Conservation (phyloP, 2,113 vertebrate species). For the Bos indicus region DNA sequence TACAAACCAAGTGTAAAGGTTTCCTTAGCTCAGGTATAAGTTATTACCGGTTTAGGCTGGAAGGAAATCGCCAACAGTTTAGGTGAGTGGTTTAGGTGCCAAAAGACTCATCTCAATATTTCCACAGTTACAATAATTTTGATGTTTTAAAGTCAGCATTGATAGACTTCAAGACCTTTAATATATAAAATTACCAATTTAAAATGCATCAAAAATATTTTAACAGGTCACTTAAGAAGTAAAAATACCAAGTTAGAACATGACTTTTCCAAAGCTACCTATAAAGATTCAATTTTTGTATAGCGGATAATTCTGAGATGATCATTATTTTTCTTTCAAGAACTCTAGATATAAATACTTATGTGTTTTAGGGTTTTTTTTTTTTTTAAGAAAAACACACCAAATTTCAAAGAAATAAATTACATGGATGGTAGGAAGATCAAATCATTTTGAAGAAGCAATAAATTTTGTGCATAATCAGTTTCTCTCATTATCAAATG, state of each 20-base stretch:
- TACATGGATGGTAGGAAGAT: not conserved
- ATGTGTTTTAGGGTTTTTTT: not conserved
- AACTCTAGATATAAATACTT: not conserved
- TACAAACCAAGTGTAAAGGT: not conserved
- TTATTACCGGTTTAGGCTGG: not conserved
- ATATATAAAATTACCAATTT: not conserved
- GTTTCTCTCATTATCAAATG: not conserved
- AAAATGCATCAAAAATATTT: not conserved
- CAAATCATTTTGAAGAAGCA: not conserved
- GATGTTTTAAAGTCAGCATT: not conserved
- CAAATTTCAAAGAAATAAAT: conserved; percentile 11
- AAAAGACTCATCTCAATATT: not conserved
- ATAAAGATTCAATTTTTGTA: not conserved
- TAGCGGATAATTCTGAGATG: not conserved
- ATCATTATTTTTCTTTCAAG: not conserved
- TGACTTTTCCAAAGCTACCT: not conserved
- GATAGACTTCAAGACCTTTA: not conserved
- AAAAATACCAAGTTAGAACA: not conserved
- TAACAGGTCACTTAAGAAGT: not conserved
- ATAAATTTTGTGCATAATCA: not conserved
- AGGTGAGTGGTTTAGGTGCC: not conserved
- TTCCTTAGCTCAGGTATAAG: not conserved
- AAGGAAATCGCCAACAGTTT: not conserved
- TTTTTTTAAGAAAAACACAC: not conserved
- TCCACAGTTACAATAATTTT: not conserved